These are phyloP conservation scores for Girardia tigrina DNA, from an alignment of 2,888 invertebrate species.

Conservation along the genomic window DNA sequence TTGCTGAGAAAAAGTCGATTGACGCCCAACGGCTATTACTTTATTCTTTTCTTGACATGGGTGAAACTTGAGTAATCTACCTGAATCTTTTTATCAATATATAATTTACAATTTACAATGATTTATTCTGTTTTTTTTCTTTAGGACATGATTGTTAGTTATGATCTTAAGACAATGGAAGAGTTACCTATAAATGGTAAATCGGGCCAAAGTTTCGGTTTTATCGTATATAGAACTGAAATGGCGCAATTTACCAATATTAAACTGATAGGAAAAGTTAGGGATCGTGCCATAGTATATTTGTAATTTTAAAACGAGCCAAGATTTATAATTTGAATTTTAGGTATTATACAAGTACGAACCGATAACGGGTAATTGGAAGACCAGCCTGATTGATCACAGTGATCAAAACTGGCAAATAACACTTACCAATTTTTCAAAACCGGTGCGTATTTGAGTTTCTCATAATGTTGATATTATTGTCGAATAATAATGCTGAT, in stretches of 20 bases:
- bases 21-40: too few relatives aligned
- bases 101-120: too few relatives aligned
- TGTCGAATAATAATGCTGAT: too few relatives aligned
- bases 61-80: too few relatives aligned
- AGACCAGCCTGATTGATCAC: background rate
- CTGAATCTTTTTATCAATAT: too few relatives aligned
- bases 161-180: conserved; percentile 34
- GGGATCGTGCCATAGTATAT: conserved; percentile 6
- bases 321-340: too few relatives aligned
- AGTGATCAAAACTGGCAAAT: background rate
- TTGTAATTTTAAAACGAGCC: too few relatives aligned
- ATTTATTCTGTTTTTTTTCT: too few relatives aligned
- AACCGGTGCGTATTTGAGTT: background rate
- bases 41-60: too few relatives aligned
- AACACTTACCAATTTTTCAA: background rate
- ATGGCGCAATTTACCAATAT: conserved; percentile 37
- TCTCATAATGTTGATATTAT: too few relatives aligned
- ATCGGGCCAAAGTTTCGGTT: conserved; percentile 56
- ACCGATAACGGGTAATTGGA: background rate
- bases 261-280: background rate
- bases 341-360: background rate
- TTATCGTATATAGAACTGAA: conserved; percentile 53
- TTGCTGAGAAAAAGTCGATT: too few relatives aligned
- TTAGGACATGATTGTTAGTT: background rate
- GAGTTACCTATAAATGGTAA: conserved; percentile 46